These are phyloP conservation scores for Drepana arcuata DNA, from an alignment of 1,140 invertebrate species.

Conservation along the genomic window DNA sequence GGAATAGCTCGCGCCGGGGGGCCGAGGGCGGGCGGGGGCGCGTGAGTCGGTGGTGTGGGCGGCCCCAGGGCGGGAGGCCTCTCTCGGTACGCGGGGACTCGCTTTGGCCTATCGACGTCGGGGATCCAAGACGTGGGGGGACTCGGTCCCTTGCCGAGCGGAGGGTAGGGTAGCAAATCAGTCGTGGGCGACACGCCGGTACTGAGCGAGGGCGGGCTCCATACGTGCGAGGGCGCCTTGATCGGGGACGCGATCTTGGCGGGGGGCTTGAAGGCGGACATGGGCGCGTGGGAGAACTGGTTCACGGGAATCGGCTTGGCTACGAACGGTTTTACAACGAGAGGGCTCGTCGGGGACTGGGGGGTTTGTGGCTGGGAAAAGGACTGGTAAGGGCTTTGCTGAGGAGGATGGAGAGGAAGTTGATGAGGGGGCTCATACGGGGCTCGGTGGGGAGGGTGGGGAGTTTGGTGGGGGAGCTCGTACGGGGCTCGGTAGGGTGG, in stretches of 20 bases:
- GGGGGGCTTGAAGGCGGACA: conserved; percentile 79
- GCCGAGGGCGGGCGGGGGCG: conserved; percentile 28
- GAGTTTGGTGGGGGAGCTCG: background rate
- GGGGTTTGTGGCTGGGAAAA: conserved; percentile 44
- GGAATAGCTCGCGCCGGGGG: conserved; percentile 51
- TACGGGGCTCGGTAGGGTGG: background rate
- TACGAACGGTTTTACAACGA: conserved; percentile 49
- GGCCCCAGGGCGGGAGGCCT: conserved; percentile 18
- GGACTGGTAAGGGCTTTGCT: conserved; percentile 23
- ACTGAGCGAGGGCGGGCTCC: conserved; percentile 62
- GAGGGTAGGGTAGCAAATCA: conserved; percentile 29
- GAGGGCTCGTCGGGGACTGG: conserved; percentile 58
- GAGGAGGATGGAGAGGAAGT: conserved; percentile 4
- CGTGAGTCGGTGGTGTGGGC: conserved; percentile 48
- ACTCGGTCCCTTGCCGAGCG: conserved; percentile 20
- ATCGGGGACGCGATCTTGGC: conserved; percentile 59
- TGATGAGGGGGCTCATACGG: conserved; percentile 35
- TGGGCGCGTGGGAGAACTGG: conserved; percentile 80
- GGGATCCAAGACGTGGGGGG: conserved; percentile 31
- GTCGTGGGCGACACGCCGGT: conserved; percentile 34
- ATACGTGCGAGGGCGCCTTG: conserved; percentile 42
- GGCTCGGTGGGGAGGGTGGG: background rate
- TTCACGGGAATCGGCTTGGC: conserved; percentile 75
- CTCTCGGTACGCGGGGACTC: conserved; percentile 28
- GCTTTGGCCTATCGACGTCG: conserved; percentile 38